These are phyloP conservation scores for Magallana ariakensis DNA, from an alignment of 1,140 invertebrate species.

Conservation along the genomic window DNA sequence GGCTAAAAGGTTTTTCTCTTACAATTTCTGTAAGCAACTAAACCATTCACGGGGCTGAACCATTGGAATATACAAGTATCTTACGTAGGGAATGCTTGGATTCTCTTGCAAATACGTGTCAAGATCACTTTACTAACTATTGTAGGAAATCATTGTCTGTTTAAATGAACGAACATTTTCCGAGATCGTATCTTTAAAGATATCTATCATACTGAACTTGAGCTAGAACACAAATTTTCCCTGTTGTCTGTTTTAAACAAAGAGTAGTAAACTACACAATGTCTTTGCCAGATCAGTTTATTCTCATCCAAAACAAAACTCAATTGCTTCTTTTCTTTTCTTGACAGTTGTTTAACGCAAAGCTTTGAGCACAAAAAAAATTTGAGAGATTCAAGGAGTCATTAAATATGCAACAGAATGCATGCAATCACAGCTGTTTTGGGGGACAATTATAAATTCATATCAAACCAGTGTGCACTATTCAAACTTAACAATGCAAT, in stretches of 20 bases:
- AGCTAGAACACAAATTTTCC: constrained; percentile 18
- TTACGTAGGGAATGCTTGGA: background rate
- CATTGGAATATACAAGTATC: background rate
- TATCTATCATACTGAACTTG: constrained; percentile 3
- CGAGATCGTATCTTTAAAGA: background rate
- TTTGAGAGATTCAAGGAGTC: background rate
- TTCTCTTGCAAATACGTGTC: background rate
- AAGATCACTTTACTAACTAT: constrained; percentile 17
- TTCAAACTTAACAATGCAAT: too few relatives aligned
- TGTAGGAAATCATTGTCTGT: constrained; percentile 30
- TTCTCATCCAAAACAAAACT: background rate
- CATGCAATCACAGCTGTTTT: background rate
- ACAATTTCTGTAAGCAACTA: too few relatives aligned
- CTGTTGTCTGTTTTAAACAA: constrained; percentile 13
- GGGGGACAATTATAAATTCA: background rate
- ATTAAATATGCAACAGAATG: background rate
- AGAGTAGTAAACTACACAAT: background rate
- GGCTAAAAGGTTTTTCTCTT: too few relatives aligned
- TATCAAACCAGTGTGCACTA: background rate
- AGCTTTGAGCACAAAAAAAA: background rate
- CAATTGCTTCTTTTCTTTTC: background rate
- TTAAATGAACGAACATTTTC: constrained; percentile 25
- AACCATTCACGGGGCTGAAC: background rate
- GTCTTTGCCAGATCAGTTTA: background rate
- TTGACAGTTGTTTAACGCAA: background rate